phyloP scores from a whole-genome alignment of 2,113 vertebrate genomes.

The Sitta europaea region DNA sequence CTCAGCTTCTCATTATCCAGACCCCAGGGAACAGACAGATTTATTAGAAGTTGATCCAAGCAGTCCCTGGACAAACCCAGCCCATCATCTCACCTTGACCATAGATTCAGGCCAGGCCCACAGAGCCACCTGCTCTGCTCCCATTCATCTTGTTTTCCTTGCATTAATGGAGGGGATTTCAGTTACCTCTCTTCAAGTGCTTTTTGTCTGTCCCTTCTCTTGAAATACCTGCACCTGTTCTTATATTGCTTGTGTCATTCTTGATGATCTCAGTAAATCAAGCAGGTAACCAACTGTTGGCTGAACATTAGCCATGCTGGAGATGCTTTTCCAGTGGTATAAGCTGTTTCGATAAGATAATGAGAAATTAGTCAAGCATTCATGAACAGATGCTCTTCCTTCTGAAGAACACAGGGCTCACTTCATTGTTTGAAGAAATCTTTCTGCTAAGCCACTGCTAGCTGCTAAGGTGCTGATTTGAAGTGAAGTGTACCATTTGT shows the following conservation, averaged over 20 bases:
- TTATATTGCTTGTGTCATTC: neutral
- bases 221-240: neutral
- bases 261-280: conserved; percentile 36
- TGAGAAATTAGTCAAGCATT: conserved; percentile 63
- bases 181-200: neutral
- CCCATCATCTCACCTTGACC: neutral
- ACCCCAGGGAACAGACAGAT: neutral
- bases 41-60: neutral
- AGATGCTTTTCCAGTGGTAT: conserved; percentile 10
- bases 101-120: neutral
- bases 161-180: neutral
- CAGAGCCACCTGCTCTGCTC: neutral
- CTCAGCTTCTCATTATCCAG: neutral
- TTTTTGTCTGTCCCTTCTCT: neutral
- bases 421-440: conserved; percentile 47
- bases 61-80: neutral
- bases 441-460: conserved; percentile 23
- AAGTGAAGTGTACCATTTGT: neutral
- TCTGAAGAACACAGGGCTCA: conserved; percentile 19
- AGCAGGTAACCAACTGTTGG: conserved; percentile 8
- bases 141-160: neutral
- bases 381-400: conserved; percentile 54
- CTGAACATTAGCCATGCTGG: neutral
- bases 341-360: conserved; percentile 50
- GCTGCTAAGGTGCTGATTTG: conserved; percentile 45